Conservation (phyloP, 2,113 vertebrate species). For the Serranochromis macrocephalus region DNA sequence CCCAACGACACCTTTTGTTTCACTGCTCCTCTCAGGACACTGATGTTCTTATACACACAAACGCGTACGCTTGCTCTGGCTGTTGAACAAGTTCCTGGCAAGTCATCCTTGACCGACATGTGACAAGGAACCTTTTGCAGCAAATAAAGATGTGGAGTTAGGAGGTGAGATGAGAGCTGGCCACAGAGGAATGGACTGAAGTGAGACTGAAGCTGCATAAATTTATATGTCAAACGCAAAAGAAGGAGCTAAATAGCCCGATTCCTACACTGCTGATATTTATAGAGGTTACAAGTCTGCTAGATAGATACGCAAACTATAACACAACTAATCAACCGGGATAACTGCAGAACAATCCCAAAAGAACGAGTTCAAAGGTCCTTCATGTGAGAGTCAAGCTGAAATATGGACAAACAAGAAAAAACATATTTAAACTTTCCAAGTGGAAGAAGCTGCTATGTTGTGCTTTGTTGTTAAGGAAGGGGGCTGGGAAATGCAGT, state of each 20-base stretch:
- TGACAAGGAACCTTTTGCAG: not conserved
- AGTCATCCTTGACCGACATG: slow-evolving; percentile 65
- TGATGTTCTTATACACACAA: slow-evolving; percentile 38
- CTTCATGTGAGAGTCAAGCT: not conserved
- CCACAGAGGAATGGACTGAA: not conserved
- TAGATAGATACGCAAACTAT: not conserved
- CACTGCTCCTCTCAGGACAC: not conserved
- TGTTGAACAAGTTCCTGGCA: slow-evolving; percentile 65
- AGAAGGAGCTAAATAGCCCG: not conserved
- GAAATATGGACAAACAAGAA: not conserved
- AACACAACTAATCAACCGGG: not conserved
- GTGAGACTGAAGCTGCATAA: not conserved
- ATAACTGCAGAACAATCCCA: not conserved
- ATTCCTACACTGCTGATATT: not conserved
- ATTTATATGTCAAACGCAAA: not conserved
- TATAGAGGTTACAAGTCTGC: not conserved
- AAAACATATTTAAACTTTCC: not conserved
- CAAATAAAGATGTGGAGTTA: not conserved
- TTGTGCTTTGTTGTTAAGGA: not conserved
- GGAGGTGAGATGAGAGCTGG: not conserved
- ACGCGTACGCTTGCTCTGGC: slow-evolving; percentile 58
- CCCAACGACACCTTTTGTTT: slow-evolving; percentile 49
- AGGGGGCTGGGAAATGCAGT: slow-evolving; percentile 1
- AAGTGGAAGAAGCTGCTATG: not conserved
- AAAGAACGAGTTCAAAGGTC: not conserved